A percentile compares a stretch with the other conserved stretches of the same genome.
Evolutionary conservation across 2,113 vertebrate species (phyloP).

Genomic region (Xenopus borealis): DNA sequence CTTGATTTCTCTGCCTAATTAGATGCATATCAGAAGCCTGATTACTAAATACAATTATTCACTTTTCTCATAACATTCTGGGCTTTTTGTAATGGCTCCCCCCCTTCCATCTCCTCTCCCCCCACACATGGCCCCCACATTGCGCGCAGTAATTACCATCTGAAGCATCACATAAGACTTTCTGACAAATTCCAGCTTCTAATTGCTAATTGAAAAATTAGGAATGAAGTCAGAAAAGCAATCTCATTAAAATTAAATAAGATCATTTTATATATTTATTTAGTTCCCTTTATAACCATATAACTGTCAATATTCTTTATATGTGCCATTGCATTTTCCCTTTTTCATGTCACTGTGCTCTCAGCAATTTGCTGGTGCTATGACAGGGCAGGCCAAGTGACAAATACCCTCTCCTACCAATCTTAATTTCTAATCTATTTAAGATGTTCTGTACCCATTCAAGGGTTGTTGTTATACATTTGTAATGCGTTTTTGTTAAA

Average conservation of each 20-base stretch:
- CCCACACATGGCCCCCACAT: constrained; percentile 52
- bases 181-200: constrained; percentile 84
- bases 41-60: constrained; percentile 76
- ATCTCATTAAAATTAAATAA: constrained; percentile 96
- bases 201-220: constrained; percentile 99
- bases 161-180: constrained; percentile 77
- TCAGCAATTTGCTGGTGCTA: background rate
- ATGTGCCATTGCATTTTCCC: constrained; percentile 4
- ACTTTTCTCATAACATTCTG: constrained; percentile 78
- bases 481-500: too few relatives aligned
- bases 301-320: constrained; percentile 1
- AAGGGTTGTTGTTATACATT: too few relatives aligned
- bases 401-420: too few relatives aligned
- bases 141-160: constrained; percentile 79
- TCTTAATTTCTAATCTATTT: too few relatives aligned
- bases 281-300: constrained; percentile 55
- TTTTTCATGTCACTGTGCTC: constrained; percentile 2
- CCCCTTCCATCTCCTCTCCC: constrained; percentile 69
- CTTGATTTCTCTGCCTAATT: constrained; percentile 75
- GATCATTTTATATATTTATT: constrained; percentile 69
- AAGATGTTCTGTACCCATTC: too few relatives aligned
- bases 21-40: constrained; percentile 77
- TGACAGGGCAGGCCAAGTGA: too few relatives aligned
- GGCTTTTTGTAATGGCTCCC: constrained; percentile 78
- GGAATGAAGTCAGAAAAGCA: constrained; percentile 91